These are phyloP conservation scores for Nothobranchius kuhntae DNA, from an alignment of 2,113 vertebrate species.

Conservation along the genomic window DNA sequence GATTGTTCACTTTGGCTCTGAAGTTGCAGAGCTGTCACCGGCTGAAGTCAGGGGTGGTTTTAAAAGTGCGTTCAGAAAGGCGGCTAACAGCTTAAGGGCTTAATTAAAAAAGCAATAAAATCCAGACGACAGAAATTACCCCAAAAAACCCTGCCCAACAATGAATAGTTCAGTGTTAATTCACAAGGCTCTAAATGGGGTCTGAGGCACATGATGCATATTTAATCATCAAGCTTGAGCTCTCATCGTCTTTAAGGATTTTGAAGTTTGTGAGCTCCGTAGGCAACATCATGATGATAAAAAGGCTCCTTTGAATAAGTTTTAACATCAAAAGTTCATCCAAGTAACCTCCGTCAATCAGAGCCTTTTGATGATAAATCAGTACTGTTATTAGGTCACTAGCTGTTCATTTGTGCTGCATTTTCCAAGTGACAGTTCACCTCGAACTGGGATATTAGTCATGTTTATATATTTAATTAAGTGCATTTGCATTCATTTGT, in stretches of 20 bases:
- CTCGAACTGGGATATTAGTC: neutral
- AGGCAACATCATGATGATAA: neutral
- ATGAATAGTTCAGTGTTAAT: neutral
- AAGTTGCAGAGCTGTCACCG: neutral
- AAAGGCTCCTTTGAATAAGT: neutral
- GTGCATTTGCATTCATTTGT: too few species aligned
- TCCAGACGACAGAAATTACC: neutral
- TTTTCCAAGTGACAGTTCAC: neutral
- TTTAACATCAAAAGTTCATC: neutral
- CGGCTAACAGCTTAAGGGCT: neutral
- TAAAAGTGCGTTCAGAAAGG: neutral
- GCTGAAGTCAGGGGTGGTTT: neutral
- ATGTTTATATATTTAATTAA: neutral
- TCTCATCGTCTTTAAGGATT: neutral
- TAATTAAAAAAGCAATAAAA: neutral
- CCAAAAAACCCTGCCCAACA: neutral
- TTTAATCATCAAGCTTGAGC: constrained; percentile 8
- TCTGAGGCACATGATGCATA: constrained; percentile 6
- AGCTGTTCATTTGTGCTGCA: neutral
- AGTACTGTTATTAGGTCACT: neutral
- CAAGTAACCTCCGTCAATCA: neutral
- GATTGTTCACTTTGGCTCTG: neutral
- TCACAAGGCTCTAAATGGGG: constrained; percentile 11
- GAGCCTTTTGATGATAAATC: neutral
- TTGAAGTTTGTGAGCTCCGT: neutral